Evolutionary conservation across 2,113 vertebrate species (phyloP).

Genomic region (Hippoglossus stenolepis): DNA sequence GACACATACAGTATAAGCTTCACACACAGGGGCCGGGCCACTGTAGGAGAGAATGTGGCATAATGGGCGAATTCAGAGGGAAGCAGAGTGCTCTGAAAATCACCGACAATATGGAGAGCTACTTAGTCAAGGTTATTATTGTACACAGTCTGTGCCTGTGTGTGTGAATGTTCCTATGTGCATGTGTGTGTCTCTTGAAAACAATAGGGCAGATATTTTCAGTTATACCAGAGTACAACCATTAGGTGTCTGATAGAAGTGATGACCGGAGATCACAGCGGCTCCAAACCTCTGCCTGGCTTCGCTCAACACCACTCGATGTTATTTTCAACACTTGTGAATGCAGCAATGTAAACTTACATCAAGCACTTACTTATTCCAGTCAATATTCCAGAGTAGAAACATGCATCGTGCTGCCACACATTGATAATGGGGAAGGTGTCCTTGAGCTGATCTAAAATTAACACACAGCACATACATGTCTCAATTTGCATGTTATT

Average conservation of each 20-base stretch:
- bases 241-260: conserved; percentile 70
- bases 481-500: not conserved
- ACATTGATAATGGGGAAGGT: not conserved
- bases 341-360: not conserved
- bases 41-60: conserved; percentile 23
- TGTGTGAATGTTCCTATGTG: conserved; percentile 31
- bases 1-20: not conserved
- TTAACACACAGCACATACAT: not conserved
- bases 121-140: conserved; percentile 75
- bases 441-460: conserved; percentile 22
- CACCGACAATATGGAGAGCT: conserved; percentile 68
- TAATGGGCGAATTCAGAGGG: conserved; percentile 40
- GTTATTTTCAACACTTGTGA: conserved; percentile 33
- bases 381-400: conserved; percentile 12
- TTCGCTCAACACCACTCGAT: conserved; percentile 37
- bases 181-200: conserved; percentile 29
- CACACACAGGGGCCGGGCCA: not conserved
- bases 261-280: conserved; percentile 69
- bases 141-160: conserved; percentile 42
- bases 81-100: conserved; percentile 64
- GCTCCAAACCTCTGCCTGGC: conserved; percentile 55
- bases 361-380: conserved; percentile 19
- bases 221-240: conserved; percentile 61
- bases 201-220: conserved; percentile 67
- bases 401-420: not conserved